These are phyloP conservation scores for Fabriciana adippe DNA, from an alignment of 2,888 invertebrate species.

Conservation along the genomic window DNA sequence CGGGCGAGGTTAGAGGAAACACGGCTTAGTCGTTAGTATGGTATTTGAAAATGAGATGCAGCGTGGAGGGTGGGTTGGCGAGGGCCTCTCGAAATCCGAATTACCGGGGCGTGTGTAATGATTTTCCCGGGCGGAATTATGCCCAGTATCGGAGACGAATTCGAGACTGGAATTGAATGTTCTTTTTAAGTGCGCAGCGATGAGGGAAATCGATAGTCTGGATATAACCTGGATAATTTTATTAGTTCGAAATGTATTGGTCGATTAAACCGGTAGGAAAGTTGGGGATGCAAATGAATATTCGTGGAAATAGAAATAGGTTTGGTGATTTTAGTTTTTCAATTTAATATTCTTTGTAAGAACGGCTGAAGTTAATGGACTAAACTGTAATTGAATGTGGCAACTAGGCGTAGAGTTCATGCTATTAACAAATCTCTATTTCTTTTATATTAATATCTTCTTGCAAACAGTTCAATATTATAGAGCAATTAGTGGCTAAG, in stretches of 20 bases:
- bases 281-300: slow-evolving; percentile 10
- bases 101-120: slow-evolving; percentile 81
- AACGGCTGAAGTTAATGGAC: slow-evolving; percentile 4
- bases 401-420: not conserved
- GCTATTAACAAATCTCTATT: not conserved
- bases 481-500: too few relatives aligned
- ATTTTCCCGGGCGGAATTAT: slow-evolving; percentile 80
- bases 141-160: slow-evolving; percentile 73
- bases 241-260: slow-evolving; percentile 36
- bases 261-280: slow-evolving; percentile 32
- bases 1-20: slow-evolving; percentile 56
- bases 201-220: slow-evolving; percentile 45
- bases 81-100: slow-evolving; percentile 76
- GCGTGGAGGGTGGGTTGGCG: slow-evolving; percentile 55
- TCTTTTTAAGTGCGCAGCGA: slow-evolving; percentile 52
- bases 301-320: slow-evolving; percentile 15
- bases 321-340: slow-evolving; percentile 13
- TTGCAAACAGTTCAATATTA: too few relatives aligned
- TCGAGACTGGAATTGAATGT: slow-evolving; percentile 56
- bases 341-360: slow-evolving; percentile 8
- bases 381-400: slow-evolving; percentile 8
- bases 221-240: slow-evolving; percentile 38
- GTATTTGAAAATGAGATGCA: slow-evolving; percentile 82
- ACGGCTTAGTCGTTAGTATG: slow-evolving; percentile 63
- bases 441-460: not conserved